Percentiles rank a stretch among this genome's conserved stretches.
phyloP scores from a whole-genome alignment of 2,888 invertebrate genomes.

The Ophraella communa region DNA sequence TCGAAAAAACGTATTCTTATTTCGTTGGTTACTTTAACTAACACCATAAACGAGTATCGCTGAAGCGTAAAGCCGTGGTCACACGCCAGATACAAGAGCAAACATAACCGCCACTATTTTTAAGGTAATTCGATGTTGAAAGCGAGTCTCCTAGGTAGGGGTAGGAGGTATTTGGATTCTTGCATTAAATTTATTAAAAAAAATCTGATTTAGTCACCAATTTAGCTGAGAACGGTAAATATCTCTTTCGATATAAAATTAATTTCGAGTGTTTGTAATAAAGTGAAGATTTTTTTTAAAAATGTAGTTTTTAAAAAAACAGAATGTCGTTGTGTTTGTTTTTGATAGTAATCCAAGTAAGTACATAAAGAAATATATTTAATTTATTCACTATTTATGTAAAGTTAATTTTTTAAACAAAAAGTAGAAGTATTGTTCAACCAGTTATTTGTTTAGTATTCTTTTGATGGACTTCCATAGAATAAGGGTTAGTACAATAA shows the following conservation, averaged over 20 bases:
- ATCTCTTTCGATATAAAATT: not conserved
- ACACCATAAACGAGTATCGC: not conserved
- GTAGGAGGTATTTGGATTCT: not conserved
- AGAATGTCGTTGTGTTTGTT: constrained; percentile 3
- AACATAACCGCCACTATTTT: not conserved
- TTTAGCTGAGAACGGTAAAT: not conserved
- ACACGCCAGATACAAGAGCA: not conserved
- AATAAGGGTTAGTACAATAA: no score
- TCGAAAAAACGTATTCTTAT: not conserved
- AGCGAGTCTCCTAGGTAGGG: not conserved
- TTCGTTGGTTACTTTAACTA: not conserved
- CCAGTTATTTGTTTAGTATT: no score
- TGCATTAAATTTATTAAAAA: not conserved
- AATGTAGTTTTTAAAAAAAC: not conserved
- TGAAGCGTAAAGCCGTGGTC: not conserved
- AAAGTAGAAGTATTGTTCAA: no score
- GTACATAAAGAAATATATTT: not conserved
- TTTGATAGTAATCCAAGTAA: constrained; percentile 1
- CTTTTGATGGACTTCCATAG: no score
- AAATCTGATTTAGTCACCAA: not conserved
- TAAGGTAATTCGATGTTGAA: not conserved
- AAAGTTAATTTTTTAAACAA: no score
- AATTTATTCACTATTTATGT: no score
- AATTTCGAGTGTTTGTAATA: no score
- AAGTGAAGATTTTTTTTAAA: no score